These are phyloP conservation scores for Hylia prasina DNA, from an alignment of 2,113 vertebrate genomes.

Conservation along the genomic window DNA sequence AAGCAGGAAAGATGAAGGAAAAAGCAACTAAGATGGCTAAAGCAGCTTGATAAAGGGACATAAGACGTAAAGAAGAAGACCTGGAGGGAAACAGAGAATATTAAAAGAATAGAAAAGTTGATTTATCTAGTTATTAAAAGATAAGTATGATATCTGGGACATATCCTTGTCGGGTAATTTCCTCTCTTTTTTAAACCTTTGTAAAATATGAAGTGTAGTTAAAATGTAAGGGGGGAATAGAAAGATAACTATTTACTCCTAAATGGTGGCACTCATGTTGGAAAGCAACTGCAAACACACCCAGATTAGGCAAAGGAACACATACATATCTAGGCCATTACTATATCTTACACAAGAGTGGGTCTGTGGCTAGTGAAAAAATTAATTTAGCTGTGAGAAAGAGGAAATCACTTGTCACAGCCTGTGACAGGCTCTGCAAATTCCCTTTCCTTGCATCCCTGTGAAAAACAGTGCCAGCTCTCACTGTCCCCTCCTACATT, in stretches of 20 bases:
- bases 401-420: conserved; percentile 11
- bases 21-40: conserved; percentile 1
- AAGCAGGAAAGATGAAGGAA: background rate
- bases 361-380: background rate
- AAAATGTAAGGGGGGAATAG: conserved; percentile 25
- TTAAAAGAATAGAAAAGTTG: conserved; percentile 33
- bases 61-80: background rate
- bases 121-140: conserved; percentile 56
- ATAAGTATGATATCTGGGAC: conserved; percentile 50
- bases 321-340: background rate
- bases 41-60: conserved; percentile 34
- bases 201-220: conserved; percentile 5
- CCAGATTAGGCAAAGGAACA: background rate
- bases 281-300: background rate
- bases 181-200: conserved; percentile 36
- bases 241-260: conserved; percentile 39
- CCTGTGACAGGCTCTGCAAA: background rate
- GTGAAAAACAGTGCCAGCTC: background rate
- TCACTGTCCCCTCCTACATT: background rate
- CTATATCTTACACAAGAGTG: background rate
- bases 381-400: conserved; percentile 6
- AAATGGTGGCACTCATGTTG: background rate
- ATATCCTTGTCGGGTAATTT: background rate
- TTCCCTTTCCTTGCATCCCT: background rate
- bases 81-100: conserved; percentile 31